Base-by-base conservation (phyloP, 2,113 vertebrate genomes). In the Octodon degus region DNA sequence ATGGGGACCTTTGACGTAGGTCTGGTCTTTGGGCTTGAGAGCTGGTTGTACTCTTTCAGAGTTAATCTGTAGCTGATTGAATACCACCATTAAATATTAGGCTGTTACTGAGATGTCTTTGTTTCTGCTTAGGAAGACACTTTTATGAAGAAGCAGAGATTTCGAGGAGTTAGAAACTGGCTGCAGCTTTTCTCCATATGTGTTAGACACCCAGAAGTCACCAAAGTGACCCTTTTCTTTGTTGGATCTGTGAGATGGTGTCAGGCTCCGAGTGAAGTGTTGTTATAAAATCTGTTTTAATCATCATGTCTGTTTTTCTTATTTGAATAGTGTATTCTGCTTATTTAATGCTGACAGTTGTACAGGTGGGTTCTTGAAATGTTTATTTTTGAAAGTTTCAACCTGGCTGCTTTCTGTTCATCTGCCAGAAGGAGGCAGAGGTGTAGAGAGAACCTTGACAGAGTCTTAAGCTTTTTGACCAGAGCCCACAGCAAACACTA, bases 61-160 rank as follows among this genome's bases (percentile, higher is more conserved):
- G 27, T 86, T 90, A 58, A 40, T 67, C 55, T 81, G 20, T 62
- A 86, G 43, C 34, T 86, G 86, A 63, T 67, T 6, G 22, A 47
- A n/a, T 37, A 67, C 13, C 40, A 14, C 55, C 53, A n/a, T 9
- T 72, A 80, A 32, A 12, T 81, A 43, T 27, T 92, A 76, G 68
- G 34, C 55, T 93, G 0, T 74, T 25, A 84, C 40, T 83, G 37
- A 84, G 67, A 79, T 87, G 40, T 47, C 22, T 95, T 91, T 5
- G 17, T 86, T 94, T 60, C 17, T 95, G 16, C 74, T 89, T 80
- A 60, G 55, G 89, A 89, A 92, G 60, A 74, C 34, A 72, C 53
- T 80, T 87, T 16, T 81, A 62, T 8, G 40, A 47, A 65, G 50
- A n/a, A 79, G 37, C 53, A 77, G 67, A 30, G 2, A 24, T 68